Evolutionary conservation across 2,888 invertebrate species (phyloP), one percentile per base, ranked within the genome.

Genomic region (Villa cingulata): DNA sequence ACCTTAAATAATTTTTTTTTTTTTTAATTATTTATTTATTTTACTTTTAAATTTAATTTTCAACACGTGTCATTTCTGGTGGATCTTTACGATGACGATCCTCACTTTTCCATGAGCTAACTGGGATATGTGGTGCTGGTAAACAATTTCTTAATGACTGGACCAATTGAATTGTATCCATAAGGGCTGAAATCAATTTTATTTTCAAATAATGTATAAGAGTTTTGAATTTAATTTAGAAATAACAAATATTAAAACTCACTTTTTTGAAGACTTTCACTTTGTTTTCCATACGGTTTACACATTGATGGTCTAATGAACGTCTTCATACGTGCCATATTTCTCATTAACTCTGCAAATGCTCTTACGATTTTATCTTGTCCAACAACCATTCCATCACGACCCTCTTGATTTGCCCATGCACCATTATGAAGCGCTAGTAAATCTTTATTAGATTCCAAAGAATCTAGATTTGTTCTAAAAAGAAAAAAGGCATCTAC

Each of bases 261-360:
- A 87, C 87, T 87, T 74, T 88, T 88, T 70, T 88, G 87, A 58
- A 88, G 73, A 62, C 86, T 84, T 71, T 88, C 88, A 53, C 86
- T 86, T 70, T 88, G 88, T 66, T 88, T 88, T 55, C 88, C 88
- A 66, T 88, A 88, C 19, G 88, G 88, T 69, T 88, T 88, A 50
- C 87, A 88, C 88, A 88, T 88, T 50, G 88, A 82, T 52, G 87
- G 88, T 48, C 87, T 76, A 57, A 88, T 86, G 62, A 86, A 88
- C 43, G 86, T 83, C 65, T 88, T 86, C 86, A 88, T 88, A 61
- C 87, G 78, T 57, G 83, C 81, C 81, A 88, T 81, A 68, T 88
- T 88, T 61, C 86, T 83, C 78, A 88, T 87, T 41, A 88, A 78
- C 69, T 88, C 87, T 1, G 83, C 80, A 69, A 88, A 88, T 17